Percentiles rank a stretch among this genome's conserved stretches.
These are phyloP conservation scores for Ochlodes sylvanus DNA, from an alignment of 2,888 invertebrate species.

Conservation along the genomic window DNA sequence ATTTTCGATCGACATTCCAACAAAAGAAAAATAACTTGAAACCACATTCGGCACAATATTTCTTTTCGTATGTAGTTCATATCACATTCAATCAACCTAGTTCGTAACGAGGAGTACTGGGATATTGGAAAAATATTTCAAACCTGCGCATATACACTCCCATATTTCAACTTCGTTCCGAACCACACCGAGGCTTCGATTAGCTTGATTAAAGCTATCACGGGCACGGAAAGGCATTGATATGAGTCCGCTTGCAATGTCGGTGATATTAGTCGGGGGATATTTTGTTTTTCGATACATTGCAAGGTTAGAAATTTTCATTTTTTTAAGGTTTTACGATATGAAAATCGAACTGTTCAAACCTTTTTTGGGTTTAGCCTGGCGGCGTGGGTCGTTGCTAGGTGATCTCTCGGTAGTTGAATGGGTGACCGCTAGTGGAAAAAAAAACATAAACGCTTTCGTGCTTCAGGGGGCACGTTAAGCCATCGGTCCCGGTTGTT, in stretches of 20 bases:
- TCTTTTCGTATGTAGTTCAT: background rate
- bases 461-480: too few relatives aligned
- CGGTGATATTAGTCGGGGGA: background rate
- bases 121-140: constrained; percentile 4
- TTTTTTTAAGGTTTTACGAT: too few relatives aligned
- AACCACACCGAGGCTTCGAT: background rate
- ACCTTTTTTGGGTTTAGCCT: too few relatives aligned
- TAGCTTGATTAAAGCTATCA: constrained; percentile 13
- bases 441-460: too few relatives aligned
- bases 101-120: background rate
- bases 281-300: background rate
- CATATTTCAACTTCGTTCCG: background rate
- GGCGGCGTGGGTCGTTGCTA: too few relatives aligned
- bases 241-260: background rate
- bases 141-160: background rate
- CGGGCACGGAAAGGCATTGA: background rate
- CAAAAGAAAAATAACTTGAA: background rate
- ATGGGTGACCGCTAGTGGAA: too few relatives aligned
- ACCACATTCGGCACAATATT: background rate
- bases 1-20: too few relatives aligned
- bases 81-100: constrained; percentile 2
- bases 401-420: too few relatives aligned
- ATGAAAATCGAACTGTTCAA: too few relatives aligned
- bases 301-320: too few relatives aligned
- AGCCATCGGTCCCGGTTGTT: too few relatives aligned